Base-by-base conservation (phyloP, 2,888 invertebrate species). In the Eupithecia centaureata region DNA sequence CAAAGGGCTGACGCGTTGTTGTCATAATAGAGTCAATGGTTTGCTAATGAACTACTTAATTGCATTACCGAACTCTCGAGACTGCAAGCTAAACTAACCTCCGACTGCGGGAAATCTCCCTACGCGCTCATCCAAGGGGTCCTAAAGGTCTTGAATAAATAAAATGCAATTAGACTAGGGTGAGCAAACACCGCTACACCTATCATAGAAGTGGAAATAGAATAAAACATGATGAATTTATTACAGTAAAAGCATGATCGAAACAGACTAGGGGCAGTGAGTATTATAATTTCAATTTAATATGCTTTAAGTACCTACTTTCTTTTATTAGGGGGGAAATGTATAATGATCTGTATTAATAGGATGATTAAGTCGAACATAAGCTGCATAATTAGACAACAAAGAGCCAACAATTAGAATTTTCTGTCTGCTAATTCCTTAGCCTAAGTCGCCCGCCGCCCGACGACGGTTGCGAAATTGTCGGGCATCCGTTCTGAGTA, bases 91-190 rank as follows among this genome's bases (percentile, higher is more conserved):
- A 78, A 82, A 84, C 84, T 88, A 88, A 89, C 86, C 87, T 86
- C 83, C 81, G 76, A 75, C 80, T 77, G 73, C 81, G 82, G 82
- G 66, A 73, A 76, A 75, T 71, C 80, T 85, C 83, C 81, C 74
- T 74, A 76, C 81, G 77, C 76, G 75, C 79, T 82, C 80, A 79
- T 83, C 81, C 72, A 78, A 82, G 82, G 83, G 84, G 84, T 78
- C 80, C 82, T 79, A 79, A 57, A 78, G 82, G 85, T 82, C 82
- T 82, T 92, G 90, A 91, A 91, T 92, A 91, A 91, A 90, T 92
- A 91, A 91, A 91, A 88, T 86, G 85, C 88, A 90, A 92, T 91
- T 90, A 88, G 83, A 84, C 80, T 80, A 84, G 86, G 86, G 87
- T 77, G 79, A 72, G 79, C 70, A 70, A 73, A 74, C 77, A 73